Evolutionary conservation across 2,797 vertebrate genomes (phyloP), one percentile per base, ranked within the genome.

Genomic region (Pachyuromys duprasi): DNA sequence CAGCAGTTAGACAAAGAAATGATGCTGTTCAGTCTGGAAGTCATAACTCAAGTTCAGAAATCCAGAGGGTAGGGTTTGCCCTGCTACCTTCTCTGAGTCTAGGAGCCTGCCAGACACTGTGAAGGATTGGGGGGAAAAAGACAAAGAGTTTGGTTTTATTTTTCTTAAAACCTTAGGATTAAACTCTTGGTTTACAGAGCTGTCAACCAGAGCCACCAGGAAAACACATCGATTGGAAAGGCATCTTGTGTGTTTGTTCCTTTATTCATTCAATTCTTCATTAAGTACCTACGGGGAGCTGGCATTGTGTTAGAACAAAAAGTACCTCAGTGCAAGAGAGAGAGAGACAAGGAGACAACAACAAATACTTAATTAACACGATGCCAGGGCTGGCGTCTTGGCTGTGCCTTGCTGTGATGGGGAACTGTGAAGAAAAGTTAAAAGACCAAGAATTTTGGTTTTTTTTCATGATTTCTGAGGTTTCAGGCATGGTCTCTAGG

Each of bases 21-120:
- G 95, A 96, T 72, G 93, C 97, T 96, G 83, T 62, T 84, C 80
- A 96, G 96, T 94, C 96, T 97, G 92, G 97, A 97, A 98, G 97
- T 89, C 94, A 60, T 97, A 97, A 65, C 93, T 96, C 97, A 97
- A 88, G 94, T 95, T 96, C 96, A 96, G 96, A 97, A 98, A 95
- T 82, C 89, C 97, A 93, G 70, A 70, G 75, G 97, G 89, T 94
- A 93, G 96, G 82, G 9, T 63, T 93, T 96, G 97, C 93, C 93
- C 96, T 70, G 93, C 88, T 62, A 94, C 79, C 78, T 90, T 88
- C 95, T 67, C 78, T 60, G 72, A 95, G 87, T 49, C 67, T 33
- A n/a, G 76, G 70, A 78, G 69, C 93, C 57, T 14, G 57, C 49
- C 3, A 0, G 67, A 33, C 0, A 0, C 14, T 2, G 22, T 18